Evolutionary conservation across 2,797 vertebrate genomes (phyloP).

Genomic region (Cuniculus paca): DNA sequence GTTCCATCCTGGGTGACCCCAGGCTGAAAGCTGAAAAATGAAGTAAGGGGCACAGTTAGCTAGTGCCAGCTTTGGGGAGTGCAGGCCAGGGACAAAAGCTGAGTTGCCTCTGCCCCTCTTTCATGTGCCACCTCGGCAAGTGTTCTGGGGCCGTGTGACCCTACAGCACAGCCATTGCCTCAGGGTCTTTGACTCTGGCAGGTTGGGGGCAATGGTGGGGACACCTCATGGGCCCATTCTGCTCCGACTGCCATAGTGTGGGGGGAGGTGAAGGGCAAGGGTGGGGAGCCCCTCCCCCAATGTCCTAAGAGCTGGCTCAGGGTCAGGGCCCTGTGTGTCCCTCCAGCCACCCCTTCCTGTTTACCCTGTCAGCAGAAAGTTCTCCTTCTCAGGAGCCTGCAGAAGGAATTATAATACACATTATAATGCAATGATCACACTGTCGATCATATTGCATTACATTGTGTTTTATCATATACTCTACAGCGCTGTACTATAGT

Average conservation of each 20-base stretch:
- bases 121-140: background rate
- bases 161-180: background rate
- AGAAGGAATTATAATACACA: background rate
- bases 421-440: background rate
- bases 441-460: background rate
- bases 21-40: background rate
- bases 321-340: accelerated
- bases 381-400: background rate
- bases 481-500: background rate
- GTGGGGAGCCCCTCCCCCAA: accelerated
- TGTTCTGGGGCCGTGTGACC: background rate
- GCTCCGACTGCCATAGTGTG: accelerated
- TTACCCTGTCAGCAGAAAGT: background rate
- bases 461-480: background rate
- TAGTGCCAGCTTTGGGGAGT: background rate
- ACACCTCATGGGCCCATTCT: background rate
- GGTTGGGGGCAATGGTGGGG: accelerated
- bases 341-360: background rate
- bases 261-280: accelerated
- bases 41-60: accelerated
- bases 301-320: background rate
- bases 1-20: background rate
- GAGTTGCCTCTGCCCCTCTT: too few relatives aligned
- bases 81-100: background rate
- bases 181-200: background rate